Base-by-base conservation (phyloP, 1,140 invertebrate species). In the Drosophila sucinea region DNA sequence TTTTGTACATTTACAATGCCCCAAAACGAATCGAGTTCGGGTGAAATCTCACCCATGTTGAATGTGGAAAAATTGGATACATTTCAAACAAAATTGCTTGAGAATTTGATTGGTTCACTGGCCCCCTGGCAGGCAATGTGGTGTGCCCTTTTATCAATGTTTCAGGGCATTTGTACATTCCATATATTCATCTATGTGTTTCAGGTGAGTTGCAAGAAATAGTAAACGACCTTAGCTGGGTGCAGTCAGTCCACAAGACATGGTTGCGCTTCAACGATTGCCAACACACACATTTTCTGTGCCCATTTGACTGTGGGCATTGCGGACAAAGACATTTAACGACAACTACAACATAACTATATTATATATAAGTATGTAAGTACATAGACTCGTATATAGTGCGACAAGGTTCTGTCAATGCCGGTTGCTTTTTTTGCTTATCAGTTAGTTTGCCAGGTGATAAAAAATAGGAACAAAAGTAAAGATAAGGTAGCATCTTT, bases 111-210 rank as follows among this genome's bases (percentile, higher is more conserved):
- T 94, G 83, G 96, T 0, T 93, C 94, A 68, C 94, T 71, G 1
- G 66, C 69, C 94, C 77, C 95, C 94, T 96, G 96, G 96, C 96
- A 96, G 90, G 91, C 95, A 4, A 79, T 94, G 40, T 93, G 95
- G 81, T 95, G 95, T 7, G 93, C 95, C 60, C 92, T 95, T 0
- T 92, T 96, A 25, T 95, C 95, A 0, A 81, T 96, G 25, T 94
- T 95, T 55, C 91, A 92, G 70, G 78, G 81, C 64, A 90, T 89
- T 54, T 89, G 80, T 61, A 92, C 92, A 35, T 86, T 92, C 70
- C 92, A 92, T 67, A 91, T 92, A 61, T 92, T 91, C 72, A 69
- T 79, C 40, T 89, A 86, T 71, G 91, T 92, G 47, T 92, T 92
- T 73, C 91, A 92, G 86, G 92, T 92, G 76, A 92, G 90, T 89